These are phyloP conservation scores for Cosmorhoe ocellata DNA, from an alignment of 2,888 invertebrate genomes.

Conservation along the genomic window DNA sequence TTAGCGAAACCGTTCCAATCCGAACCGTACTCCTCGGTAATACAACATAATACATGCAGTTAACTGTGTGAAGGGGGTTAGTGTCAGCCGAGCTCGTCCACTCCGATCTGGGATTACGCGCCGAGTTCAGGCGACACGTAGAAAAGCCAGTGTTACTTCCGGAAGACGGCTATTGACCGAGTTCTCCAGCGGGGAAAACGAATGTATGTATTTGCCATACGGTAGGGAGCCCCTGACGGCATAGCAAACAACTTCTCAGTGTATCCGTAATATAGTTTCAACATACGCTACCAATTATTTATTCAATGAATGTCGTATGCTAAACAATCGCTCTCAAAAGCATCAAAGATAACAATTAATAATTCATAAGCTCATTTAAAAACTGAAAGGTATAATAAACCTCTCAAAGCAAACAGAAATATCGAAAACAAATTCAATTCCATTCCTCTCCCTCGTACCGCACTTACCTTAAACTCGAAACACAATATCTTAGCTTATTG, in stretches of 20 bases:
- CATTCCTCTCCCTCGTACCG: constrained; percentile 18
- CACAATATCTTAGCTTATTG: constrained; percentile 36
- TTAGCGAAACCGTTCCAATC: constrained; percentile 4
- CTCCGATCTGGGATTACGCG: constrained; percentile 19
- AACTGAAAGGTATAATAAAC: constrained; percentile 7
- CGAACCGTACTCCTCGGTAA: constrained; percentile 13
- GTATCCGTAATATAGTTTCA: too few relatives aligned
- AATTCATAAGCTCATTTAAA: constrained; percentile 1
- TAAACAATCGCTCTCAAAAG: too few relatives aligned
- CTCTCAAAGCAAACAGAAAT: constrained; percentile 13
- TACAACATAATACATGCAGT: constrained; percentile 10
- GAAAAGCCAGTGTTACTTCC: constrained; percentile 13
- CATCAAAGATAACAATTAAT: not conserved
- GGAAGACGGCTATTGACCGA: not conserved
- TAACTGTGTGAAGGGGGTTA: constrained; percentile 13
- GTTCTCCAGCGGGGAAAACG: not conserved
- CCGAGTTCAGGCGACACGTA: constrained; percentile 12
- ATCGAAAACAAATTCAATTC: constrained; percentile 27
- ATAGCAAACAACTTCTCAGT: too few relatives aligned
- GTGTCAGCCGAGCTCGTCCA: constrained; percentile 16
- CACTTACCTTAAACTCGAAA: constrained; percentile 26
- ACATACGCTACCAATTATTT: too few relatives aligned
- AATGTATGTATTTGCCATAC: too few relatives aligned
- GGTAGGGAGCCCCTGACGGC: too few relatives aligned
- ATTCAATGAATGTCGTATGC: too few relatives aligned